These are phyloP conservation scores for Naso thynnoides DNA, from an alignment of 2,797 vertebrate genomes.

Conservation along the genomic window DNA sequence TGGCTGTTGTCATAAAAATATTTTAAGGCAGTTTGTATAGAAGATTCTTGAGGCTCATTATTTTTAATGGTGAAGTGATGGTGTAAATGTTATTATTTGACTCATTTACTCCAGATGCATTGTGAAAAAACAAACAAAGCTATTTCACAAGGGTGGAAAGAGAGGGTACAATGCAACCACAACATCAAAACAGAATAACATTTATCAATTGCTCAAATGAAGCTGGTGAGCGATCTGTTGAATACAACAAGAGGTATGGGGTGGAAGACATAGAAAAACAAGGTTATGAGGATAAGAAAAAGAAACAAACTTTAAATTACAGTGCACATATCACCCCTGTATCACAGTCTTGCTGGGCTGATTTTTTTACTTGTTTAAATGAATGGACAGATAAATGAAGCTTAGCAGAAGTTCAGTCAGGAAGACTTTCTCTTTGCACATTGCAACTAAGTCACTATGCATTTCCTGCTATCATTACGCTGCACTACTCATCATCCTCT, in stretches of 20 bases:
- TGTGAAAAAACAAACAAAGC: conserved; percentile 12
- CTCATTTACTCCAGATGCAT: conserved; percentile 12
- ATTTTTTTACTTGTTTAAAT: conserved; percentile 6
- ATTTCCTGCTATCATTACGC: no score
- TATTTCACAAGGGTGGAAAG: background rate
- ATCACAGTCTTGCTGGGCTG: background rate
- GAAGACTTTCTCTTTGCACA: no score
- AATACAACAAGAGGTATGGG: conserved; percentile 15
- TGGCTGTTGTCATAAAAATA: conserved; percentile 4
- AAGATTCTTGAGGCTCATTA: conserved; percentile 15
- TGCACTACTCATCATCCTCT: no score
- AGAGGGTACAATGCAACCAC: conserved; percentile 70
- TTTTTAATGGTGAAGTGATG: conserved; percentile 1
- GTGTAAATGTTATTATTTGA: conserved; percentile 36
- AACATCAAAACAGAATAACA: conserved; percentile 73
- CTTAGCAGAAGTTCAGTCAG: no score
- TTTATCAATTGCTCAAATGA: conserved; percentile 70
- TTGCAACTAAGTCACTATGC: no score
- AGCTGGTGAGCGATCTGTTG: conserved; percentile 36
- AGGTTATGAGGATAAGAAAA: conserved; percentile 5
- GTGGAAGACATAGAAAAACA: conserved; percentile 1
- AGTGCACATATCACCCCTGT: conserved; percentile 14
- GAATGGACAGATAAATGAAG: background rate
- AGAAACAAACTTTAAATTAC: conserved; percentile 33
- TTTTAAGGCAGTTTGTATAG: conserved; percentile 21